Conservation (phyloP, 2,113 vertebrate species). For the Odocoileus virginianus region DNA sequence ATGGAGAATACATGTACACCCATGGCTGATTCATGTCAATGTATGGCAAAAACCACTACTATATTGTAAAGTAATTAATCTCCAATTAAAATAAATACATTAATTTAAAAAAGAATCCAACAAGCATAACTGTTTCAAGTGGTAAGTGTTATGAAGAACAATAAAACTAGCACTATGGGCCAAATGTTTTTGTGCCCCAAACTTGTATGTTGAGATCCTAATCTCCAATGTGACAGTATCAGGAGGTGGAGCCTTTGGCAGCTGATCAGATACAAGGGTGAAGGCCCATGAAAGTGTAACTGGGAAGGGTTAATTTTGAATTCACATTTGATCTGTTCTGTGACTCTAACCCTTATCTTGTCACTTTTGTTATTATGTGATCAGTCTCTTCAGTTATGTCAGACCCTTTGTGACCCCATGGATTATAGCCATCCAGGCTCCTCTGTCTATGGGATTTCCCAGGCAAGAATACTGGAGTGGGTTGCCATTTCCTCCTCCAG, state of each 20-base stretch:
- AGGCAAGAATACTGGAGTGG: background rate
- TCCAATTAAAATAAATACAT: background rate
- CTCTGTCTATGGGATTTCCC: background rate
- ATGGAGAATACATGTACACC: background rate
- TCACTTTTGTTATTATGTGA: background rate
- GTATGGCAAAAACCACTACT: background rate
- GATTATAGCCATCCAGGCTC: background rate
- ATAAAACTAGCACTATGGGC: background rate
- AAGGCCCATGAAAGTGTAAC: background rate
- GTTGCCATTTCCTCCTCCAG: background rate
- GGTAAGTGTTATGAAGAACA: background rate
- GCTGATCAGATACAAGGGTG: background rate
- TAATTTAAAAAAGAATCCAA: background rate
- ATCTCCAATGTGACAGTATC: background rate
- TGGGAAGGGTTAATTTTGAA: background rate
- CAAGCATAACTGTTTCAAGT: background rate
- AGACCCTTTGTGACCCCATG: background rate
- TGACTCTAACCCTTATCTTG: background rate
- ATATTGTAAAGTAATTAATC: background rate
- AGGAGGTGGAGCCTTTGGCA: background rate
- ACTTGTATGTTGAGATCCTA: background rate
- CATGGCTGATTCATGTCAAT: background rate
- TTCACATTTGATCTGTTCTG: background rate
- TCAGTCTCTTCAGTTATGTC: background rate
- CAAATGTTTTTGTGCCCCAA: background rate